A percentile compares a stretch with the other conserved stretches of the same genome.
phyloP scores from a whole-genome alignment of 2,113 vertebrate species.

The Orthonyx spaldingii region DNA sequence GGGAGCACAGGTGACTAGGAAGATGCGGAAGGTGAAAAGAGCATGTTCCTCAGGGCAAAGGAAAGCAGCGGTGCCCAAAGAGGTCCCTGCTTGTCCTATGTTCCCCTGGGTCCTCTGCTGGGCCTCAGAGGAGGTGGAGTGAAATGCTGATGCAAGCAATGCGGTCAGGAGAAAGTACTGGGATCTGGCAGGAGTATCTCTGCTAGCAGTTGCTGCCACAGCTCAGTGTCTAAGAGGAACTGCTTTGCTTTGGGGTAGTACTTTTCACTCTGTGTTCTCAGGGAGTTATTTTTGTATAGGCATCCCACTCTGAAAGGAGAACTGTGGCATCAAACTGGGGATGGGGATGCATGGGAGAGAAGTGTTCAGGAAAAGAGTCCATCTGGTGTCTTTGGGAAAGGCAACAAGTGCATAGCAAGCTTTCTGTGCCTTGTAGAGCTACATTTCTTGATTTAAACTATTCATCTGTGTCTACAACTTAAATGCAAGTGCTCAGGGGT shows the following conservation, averaged over 20 bases:
- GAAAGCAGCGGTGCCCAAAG: background rate
- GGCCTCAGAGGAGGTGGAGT: background rate
- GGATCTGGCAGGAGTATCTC: fast-evolving
- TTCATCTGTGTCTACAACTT: background rate
- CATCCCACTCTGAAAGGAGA: background rate
- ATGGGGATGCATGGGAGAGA: background rate
- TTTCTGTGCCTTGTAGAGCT: background rate
- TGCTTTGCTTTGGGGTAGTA: background rate
- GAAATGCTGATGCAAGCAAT: background rate
- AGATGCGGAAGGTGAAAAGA: background rate
- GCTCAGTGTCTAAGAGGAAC: background rate
- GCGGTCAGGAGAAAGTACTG: fast-evolving
- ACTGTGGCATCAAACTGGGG: background rate
- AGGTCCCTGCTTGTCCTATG: background rate
- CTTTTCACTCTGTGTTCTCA: background rate
- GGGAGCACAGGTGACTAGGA: background rate
- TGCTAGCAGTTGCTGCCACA: background rate
- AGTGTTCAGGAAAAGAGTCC: background rate
- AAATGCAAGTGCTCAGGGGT: background rate
- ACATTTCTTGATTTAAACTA: background rate
- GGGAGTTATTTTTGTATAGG: background rate
- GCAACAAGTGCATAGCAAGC: background rate
- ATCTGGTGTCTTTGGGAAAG: background rate
- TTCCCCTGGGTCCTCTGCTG: background rate
- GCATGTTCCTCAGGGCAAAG: background rate